Evolutionary conservation across 2,797 vertebrate genomes (phyloP).

Genomic region (Australoheros facetus): DNA sequence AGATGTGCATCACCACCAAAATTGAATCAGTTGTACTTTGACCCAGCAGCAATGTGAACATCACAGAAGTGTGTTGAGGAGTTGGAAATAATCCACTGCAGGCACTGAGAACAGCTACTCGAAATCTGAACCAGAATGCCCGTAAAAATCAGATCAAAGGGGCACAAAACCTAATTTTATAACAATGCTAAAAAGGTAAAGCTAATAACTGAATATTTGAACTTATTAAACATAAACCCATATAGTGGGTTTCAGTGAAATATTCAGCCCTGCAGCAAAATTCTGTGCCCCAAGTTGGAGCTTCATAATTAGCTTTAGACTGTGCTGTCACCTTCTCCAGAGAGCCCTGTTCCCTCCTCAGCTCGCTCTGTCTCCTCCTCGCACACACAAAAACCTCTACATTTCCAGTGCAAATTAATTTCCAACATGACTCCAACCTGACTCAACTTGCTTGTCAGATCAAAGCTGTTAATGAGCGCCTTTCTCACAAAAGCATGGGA

Average conservation of each 20-base stretch:
- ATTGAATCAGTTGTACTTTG: background rate
- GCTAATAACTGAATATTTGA: background rate
- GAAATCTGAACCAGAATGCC: background rate
- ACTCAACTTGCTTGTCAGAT: slow-evolving; percentile 64
- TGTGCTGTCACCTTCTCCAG: slow-evolving; percentile 32
- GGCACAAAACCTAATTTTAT: background rate
- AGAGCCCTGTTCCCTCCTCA: background rate
- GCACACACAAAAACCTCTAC: background rate
- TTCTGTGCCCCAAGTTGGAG: background rate
- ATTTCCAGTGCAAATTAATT: slow-evolving; percentile 65
- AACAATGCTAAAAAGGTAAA: background rate
- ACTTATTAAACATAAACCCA: background rate
- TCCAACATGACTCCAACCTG: slow-evolving; percentile 52
- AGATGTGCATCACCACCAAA: background rate
- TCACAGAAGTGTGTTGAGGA: background rate
- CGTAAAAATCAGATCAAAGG: background rate
- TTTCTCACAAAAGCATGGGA: slow-evolving; percentile 35
- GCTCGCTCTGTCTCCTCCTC: background rate
- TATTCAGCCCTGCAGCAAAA: slow-evolving; percentile 24
- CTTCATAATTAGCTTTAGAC: slow-evolving; percentile 32
- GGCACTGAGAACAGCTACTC: background rate
- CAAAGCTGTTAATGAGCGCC: slow-evolving; percentile 57
- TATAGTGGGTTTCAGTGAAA: background rate
- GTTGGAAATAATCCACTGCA: background rate
- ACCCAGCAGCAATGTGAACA: background rate